Percentiles rank a stretch among this genome's conserved stretches.
phyloP scores from a whole-genome alignment of 30 jellyfish, hydroid and myxozoan species.

The Turritopsis dohrnii region DNA sequence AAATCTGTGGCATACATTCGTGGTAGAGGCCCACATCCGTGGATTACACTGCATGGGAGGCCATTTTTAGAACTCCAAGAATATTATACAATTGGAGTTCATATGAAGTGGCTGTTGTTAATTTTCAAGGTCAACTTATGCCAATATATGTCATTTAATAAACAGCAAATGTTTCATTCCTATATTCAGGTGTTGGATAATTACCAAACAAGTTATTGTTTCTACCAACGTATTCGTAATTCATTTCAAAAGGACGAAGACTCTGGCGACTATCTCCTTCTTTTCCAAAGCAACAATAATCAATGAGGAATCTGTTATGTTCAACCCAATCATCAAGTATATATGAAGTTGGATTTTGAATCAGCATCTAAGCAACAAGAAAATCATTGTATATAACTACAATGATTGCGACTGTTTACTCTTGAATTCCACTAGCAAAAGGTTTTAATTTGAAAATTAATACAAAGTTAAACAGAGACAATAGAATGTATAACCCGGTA shows the following conservation, averaged over 20 bases:
- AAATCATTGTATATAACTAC: neutral
- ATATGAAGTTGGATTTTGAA: neutral
- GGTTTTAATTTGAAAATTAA: too few species aligned
- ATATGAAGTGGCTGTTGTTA: too few species aligned
- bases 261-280: neutral
- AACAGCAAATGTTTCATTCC: constrained; percentile 10
- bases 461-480: too few species aligned
- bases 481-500: too few species aligned
- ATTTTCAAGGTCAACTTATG: too few species aligned
- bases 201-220: neutral
- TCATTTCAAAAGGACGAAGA: neutral
- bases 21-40: too few species aligned
- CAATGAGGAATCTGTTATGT: constrained; percentile 10
- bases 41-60: too few species aligned
- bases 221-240: neutral
- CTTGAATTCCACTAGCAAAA: too few species aligned
- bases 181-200: neutral
- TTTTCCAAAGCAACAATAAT: neutral
- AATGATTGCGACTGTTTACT: neutral
- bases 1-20: too few species aligned
- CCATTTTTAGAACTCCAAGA: too few species aligned
- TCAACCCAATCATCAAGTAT: neutral
- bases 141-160: neutral
- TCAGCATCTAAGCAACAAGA: neutral
- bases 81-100: too few species aligned